Evolutionary conservation across 2,113 vertebrate species (phyloP).

Genomic region (Triplophysa rosa): DNA sequence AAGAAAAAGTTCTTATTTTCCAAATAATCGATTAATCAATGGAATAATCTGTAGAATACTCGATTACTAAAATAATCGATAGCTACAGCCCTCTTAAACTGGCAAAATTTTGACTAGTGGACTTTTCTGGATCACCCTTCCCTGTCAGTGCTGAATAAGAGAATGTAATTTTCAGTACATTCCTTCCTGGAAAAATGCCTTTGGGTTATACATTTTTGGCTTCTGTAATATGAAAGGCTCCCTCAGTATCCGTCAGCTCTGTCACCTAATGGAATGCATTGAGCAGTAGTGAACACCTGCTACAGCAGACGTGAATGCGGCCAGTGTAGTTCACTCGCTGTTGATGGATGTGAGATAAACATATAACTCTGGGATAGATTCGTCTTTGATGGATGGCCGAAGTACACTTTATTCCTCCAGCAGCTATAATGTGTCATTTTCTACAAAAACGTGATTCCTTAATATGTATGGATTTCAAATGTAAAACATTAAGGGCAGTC

Average conservation of each 20-base stretch:
- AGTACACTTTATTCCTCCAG: slow-evolving; percentile 15
- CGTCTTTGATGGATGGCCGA: slow-evolving; percentile 36
- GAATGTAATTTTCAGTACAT: slow-evolving; percentile 31
- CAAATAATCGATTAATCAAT: no score
- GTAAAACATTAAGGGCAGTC: no score
- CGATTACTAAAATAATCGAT: no score
- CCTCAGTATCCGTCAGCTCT: slow-evolving; percentile 1
- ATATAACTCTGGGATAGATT: slow-evolving; percentile 31
- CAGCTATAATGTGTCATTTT: slow-evolving; percentile 13
- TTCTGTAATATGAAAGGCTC: not conserved
- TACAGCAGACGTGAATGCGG: not conserved
- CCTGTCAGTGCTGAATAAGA: slow-evolving; percentile 5
- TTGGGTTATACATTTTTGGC: slow-evolving; percentile 39
- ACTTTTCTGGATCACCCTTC: not conserved
- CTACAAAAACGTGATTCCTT: slow-evolving; percentile 35
- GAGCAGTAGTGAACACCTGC: slow-evolving; percentile 53
- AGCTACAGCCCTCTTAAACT: not conserved
- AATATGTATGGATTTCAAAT: slow-evolving; percentile 7
- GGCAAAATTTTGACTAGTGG: not conserved
- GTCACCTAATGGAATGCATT: slow-evolving; percentile 44
- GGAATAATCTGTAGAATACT: no score
- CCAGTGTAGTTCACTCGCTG: not conserved
- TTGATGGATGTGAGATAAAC: slow-evolving; percentile 44
- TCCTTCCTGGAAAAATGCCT: slow-evolving; percentile 18
- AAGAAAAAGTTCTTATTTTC: no score